Evolutionary conservation across 2,113 vertebrate genomes (phyloP).

Genomic region (Nothocercus nigrocapillus): DNA sequence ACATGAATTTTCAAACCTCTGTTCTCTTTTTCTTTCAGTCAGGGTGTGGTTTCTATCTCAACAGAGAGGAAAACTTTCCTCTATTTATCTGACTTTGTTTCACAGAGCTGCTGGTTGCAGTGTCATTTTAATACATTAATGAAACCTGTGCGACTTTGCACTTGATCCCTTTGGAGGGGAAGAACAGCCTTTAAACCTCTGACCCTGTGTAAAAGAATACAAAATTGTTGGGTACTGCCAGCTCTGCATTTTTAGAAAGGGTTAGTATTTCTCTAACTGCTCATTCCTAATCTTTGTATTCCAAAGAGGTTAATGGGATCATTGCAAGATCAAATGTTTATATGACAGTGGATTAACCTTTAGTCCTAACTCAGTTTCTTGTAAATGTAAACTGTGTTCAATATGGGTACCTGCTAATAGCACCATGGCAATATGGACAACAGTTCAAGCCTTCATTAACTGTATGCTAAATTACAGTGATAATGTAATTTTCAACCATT

Average conservation of each 20-base stretch:
- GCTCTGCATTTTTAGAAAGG: constrained; percentile 25
- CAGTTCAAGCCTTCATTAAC: constrained; percentile 59
- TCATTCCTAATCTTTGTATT: constrained; percentile 24
- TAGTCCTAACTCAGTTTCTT: constrained; percentile 11
- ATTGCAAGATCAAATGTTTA: constrained; percentile 58
- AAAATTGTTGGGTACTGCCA: neutral
- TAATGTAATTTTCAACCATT: constrained; percentile 36
- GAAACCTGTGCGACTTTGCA: neutral
- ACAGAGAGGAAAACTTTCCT: neutral
- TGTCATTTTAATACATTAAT: neutral
- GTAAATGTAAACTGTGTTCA: constrained; percentile 33
- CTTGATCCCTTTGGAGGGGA: neutral
- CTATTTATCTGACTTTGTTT: neutral
- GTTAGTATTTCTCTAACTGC: constrained; percentile 21
- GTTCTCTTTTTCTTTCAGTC: neutral
- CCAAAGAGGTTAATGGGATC: constrained; percentile 66
- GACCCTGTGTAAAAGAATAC: neutral
- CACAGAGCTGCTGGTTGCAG: neutral
- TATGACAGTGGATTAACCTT: constrained; percentile 65
- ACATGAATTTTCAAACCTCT: neutral
- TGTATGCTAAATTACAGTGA: constrained; percentile 33
- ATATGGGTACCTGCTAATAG: neutral
- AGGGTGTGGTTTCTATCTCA: neutral
- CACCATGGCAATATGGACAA: neutral
- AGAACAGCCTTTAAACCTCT: neutral